These are phyloP conservation scores for Taenaris catops DNA, from an alignment of 2,888 invertebrate genomes.

Conservation along the genomic window DNA sequence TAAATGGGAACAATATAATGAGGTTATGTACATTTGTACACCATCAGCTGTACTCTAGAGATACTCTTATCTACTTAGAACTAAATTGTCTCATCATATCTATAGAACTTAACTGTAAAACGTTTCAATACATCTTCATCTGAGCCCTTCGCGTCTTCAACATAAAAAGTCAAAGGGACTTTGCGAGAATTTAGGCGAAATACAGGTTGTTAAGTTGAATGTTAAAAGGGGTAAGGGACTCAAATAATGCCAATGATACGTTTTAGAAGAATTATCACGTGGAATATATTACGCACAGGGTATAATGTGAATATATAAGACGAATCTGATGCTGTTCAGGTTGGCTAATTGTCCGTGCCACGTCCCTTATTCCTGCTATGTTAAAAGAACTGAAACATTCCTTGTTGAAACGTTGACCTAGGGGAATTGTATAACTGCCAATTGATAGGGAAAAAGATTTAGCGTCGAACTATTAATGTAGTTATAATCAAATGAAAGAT, in stretches of 20 bases:
- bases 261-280: constrained; percentile 65
- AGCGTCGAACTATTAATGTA: constrained; percentile 16
- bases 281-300: constrained; percentile 72
- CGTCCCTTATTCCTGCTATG: constrained; percentile 67
- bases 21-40: constrained; percentile 71
- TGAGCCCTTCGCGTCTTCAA: constrained; percentile 37
- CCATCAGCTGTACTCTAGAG: constrained; percentile 76
- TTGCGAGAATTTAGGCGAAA: constrained; percentile 48
- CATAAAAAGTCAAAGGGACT: constrained; percentile 34
- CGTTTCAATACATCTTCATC: constrained; percentile 45
- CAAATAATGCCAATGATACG: constrained; percentile 62
- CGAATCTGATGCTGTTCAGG: constrained; percentile 37
- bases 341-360: constrained; percentile 53
- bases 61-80: constrained; percentile 65
- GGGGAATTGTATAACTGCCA: constrained; percentile 62
- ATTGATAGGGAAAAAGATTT: constrained; percentile 38
- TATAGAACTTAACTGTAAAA: constrained; percentile 37
- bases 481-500: constrained; percentile 15
- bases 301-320: constrained; percentile 63
- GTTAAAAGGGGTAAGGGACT: constrained; percentile 70
- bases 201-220: constrained; percentile 57
- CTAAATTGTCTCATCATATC: constrained; percentile 60
- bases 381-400: constrained; percentile 70
- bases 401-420: constrained; percentile 58
- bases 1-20: constrained; percentile 77